Evolutionary conservation across 2,113 vertebrate species (phyloP).

Genomic region (Gnathonemus longibarbis): DNA sequence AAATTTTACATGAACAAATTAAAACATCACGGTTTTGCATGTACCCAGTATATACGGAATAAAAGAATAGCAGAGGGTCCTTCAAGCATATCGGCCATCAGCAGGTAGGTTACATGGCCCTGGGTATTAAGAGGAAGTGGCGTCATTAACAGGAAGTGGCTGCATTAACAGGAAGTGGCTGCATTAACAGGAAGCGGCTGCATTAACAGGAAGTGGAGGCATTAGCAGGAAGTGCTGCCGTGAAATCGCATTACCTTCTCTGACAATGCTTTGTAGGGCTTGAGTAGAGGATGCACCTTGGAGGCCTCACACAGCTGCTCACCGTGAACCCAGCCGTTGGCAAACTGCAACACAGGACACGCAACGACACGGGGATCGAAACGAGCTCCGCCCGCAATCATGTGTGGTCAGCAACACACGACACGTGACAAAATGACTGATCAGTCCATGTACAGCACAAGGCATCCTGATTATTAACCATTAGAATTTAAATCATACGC

Average conservation of each 20-base stretch:
- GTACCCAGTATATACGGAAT: background rate
- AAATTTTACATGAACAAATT: background rate
- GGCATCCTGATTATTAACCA: background rate
- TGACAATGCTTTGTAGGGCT: conserved; percentile 80
- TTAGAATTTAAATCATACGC: background rate
- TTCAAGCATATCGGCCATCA: background rate
- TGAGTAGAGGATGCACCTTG: conserved; percentile 83
- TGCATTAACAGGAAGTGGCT: background rate
- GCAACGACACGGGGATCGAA: background rate
- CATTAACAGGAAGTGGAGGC: background rate
- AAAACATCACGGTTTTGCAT: background rate
- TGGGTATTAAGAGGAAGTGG: background rate
- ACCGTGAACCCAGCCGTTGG: conserved; percentile 82
- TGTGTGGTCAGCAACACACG: background rate
- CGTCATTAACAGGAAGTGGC: background rate
- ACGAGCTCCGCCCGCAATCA: background rate
- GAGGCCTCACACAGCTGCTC: conserved; percentile 78
- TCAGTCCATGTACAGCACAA: background rate
- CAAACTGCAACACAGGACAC: conserved; percentile 64
- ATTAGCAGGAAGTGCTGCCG: background rate
- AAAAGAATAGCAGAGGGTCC: background rate
- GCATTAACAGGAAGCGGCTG: background rate
- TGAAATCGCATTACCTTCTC: conserved; percentile 73
- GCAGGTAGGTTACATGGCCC: background rate
- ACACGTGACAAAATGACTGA: background rate